phyloP scores from a whole-genome alignment of 2,797 vertebrate species.

The Sebastiscus tertius region DNA sequence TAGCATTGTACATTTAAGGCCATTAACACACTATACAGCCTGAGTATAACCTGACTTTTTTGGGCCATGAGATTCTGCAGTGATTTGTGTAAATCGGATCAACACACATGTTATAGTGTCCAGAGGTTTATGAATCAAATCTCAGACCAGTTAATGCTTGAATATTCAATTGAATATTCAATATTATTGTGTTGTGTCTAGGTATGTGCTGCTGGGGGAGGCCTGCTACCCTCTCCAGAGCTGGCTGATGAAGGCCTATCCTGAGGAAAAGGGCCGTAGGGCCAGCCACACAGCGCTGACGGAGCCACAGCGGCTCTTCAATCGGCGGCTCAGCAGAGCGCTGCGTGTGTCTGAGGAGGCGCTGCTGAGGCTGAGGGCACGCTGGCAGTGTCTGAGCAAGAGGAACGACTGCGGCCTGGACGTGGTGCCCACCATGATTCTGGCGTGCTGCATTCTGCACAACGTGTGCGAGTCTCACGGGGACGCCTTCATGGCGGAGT shows the following conservation, averaged over 20 bases:
- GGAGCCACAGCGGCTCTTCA: slow-evolving; percentile 63
- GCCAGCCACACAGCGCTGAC: background rate
- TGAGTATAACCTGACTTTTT: no score
- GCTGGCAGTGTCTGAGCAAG: slow-evolving; percentile 84
- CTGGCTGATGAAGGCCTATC: slow-evolving; percentile 81
- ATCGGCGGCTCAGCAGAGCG: slow-evolving; percentile 62
- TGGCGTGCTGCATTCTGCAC: slow-evolving; percentile 83
- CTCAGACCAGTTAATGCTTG: background rate
- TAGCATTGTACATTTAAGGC: no score
- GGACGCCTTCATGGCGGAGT: slow-evolving; percentile 72
- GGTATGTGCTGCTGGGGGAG: slow-evolving; percentile 81
- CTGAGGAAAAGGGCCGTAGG: slow-evolving; percentile 43
- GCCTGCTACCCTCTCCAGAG: slow-evolving; percentile 78
- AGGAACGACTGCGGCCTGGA: slow-evolving; percentile 82
- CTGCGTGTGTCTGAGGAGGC: slow-evolving; percentile 65
- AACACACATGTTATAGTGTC: background rate
- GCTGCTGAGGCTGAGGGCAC: slow-evolving; percentile 77
- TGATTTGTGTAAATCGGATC: background rate
- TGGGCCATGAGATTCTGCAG: no score
- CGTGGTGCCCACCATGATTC: slow-evolving; percentile 81
- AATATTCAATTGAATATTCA: background rate
- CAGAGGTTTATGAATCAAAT: background rate
- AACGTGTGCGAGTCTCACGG: slow-evolving; percentile 80
- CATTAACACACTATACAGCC: no score
- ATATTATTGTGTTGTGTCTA: slow-evolving; percentile 35